Evolutionary conservation across 2,888 invertebrate genomes (phyloP), one percentile per base, ranked within the genome.

Genomic region (Spialia ferax): DNA sequence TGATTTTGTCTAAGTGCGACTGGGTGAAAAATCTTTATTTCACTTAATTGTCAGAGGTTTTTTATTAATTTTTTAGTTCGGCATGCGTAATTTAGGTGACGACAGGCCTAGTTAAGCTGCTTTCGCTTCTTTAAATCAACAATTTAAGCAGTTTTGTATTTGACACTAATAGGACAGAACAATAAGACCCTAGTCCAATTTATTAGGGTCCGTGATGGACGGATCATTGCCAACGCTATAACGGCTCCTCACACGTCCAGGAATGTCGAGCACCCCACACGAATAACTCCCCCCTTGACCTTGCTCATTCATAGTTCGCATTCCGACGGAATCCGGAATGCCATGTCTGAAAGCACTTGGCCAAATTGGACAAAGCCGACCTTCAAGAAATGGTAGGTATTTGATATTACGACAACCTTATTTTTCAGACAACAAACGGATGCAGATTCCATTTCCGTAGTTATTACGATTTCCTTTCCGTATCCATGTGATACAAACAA

Each of bases 211-310:
- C 22, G 57, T 38, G 38, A 22, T 22, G 20, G 35, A 22, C 22
- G 5, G 22, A 20, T 57, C 56, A 22, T 57, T 57, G 32, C 57
- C 20, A n/a, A 23, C 23, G 55, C 57, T 35, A 57, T 57, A 38
- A 57, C n/a, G 57, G 11, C 48, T n/a, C 22, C 57, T 57, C 57
- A 13, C 57, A 35, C 38, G 20, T 48, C 38, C 35, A 5, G 35
- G 56, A 35, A 56, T 56, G 56, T 35, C 22, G 22, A 10, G 18
- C 20, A 32, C 35, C 56, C 56, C 56, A 35, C 6, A 55, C 50
- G 50, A 50, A 50, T 22, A 20, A 18, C 56, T 11, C 20, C 56
- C 13, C 20, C 56, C 56, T 35, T 56, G 56, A 32, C 56, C 56
- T 56, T 56, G 20, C 35, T 20, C 32, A 35, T 35, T 18, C 56